A percentile compares a stretch with the other conserved stretches of the same genome.
Conservation (phyloP, 2,113 vertebrate species). For the Odocoileus hemionus region DNA sequence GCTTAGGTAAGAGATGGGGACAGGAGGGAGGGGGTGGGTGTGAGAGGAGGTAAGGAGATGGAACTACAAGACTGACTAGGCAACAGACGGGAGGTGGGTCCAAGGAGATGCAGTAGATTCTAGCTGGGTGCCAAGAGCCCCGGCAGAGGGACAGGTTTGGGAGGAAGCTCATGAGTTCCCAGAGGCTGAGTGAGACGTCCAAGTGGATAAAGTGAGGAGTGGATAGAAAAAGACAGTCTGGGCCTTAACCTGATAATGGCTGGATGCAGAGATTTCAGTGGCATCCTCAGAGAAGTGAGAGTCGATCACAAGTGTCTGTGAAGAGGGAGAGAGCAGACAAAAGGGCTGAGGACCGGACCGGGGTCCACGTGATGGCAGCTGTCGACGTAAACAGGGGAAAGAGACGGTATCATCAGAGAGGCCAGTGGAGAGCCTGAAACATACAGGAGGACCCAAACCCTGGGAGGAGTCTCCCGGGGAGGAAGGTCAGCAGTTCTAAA, state of each 20-base stretch:
- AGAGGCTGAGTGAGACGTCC: background rate
- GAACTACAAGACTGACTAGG: background rate
- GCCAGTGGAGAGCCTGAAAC: background rate
- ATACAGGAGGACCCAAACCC: background rate
- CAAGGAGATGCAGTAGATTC: background rate
- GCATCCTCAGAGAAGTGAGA: background rate
- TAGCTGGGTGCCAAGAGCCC: too few relatives aligned
- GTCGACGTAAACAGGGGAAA: background rate
- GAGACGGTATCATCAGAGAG: background rate
- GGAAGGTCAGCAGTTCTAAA: constrained; percentile 19
- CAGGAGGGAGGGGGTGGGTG: background rate
- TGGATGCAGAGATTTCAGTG: background rate
- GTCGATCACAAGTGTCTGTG: background rate
- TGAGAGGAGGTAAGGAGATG: background rate
- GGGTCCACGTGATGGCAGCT: too few relatives aligned
- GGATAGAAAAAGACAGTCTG: background rate
- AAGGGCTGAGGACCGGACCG: background rate
- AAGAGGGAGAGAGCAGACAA: background rate
- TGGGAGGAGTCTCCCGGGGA: background rate
- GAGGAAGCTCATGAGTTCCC: background rate
- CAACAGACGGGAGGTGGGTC: background rate
- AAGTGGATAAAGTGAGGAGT: background rate
- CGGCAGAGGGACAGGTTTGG: too few relatives aligned
- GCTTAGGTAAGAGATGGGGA: background rate
- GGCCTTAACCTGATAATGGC: background rate